Conservation (phyloP, 2,888 invertebrate genomes). For the Hypomecis atomaria region DNA sequence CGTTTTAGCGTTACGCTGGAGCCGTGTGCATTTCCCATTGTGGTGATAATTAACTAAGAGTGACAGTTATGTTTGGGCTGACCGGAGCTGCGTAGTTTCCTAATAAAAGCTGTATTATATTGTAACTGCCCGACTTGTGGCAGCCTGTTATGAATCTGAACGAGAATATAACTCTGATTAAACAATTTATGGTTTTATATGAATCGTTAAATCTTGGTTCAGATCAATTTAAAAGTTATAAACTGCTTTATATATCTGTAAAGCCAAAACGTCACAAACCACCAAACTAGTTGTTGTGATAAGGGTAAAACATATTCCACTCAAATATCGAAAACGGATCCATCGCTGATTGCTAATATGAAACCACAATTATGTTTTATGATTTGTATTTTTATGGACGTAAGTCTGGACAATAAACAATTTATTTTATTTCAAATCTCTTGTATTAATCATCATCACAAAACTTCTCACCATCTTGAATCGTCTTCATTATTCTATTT, state of each 20-base stretch:
- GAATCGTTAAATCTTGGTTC: slow-evolving; percentile 8
- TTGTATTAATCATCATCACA: no score
- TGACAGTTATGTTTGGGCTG: slow-evolving; percentile 55
- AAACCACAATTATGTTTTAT: no score
- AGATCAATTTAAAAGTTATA: not conserved
- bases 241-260: not conserved
- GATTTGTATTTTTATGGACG: no score
- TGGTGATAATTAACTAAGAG: slow-evolving; percentile 56
- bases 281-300: no score
- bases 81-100: slow-evolving; percentile 53
- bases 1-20: slow-evolving; percentile 20
- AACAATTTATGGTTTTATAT: slow-evolving; percentile 10
- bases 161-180: slow-evolving; percentile 11
- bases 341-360: no score
- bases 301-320: no score
- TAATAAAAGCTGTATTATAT: slow-evolving; percentile 47
- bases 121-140: slow-evolving; percentile 32
- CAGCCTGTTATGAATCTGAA: slow-evolving; percentile 22
- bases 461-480: no score
- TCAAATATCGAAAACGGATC: no score
- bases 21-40: slow-evolving; percentile 44
- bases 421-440: no score
- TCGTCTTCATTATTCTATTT: no score
- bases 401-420: no score
- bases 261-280: no score